Evolutionary conservation across 2,113 vertebrate genomes (phyloP).

Genomic region (Eidolon helvum): DNA sequence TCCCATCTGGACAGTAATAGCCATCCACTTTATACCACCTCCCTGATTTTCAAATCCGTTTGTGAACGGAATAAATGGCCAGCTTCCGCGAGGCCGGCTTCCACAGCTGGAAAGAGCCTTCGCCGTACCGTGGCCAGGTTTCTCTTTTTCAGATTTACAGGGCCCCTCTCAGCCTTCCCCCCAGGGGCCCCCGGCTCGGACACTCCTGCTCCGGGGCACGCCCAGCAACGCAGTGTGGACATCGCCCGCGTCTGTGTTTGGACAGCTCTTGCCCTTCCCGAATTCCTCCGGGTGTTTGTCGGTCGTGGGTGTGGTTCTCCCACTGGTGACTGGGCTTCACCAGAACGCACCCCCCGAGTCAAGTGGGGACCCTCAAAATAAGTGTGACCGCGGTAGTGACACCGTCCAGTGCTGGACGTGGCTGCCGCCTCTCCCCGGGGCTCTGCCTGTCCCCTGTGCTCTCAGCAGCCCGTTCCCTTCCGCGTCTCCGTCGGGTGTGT

Average conservation of each 20-base stretch:
- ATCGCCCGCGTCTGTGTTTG: neutral
- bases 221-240: neutral
- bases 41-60: neutral
- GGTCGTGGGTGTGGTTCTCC: neutral
- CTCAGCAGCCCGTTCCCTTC: neutral
- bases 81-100: neutral
- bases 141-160: neutral
- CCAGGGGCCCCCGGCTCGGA: neutral
- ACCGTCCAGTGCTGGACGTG: neutral
- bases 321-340: neutral
- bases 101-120: neutral
- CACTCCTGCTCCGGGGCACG: neutral
- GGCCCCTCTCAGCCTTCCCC: neutral
- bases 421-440: too few relatives aligned
- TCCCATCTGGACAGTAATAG: constrained; percentile 13
- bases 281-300: neutral
- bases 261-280: neutral
- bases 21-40: constrained; percentile 35
- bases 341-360: neutral
- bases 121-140: neutral
- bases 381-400: neutral
- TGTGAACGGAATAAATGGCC: neutral
- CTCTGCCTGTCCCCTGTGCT: neutral
- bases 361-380: neutral
- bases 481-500: too few relatives aligned